Conservation (phyloP, 2,113 vertebrate species). For the Cairina moschata region DNA sequence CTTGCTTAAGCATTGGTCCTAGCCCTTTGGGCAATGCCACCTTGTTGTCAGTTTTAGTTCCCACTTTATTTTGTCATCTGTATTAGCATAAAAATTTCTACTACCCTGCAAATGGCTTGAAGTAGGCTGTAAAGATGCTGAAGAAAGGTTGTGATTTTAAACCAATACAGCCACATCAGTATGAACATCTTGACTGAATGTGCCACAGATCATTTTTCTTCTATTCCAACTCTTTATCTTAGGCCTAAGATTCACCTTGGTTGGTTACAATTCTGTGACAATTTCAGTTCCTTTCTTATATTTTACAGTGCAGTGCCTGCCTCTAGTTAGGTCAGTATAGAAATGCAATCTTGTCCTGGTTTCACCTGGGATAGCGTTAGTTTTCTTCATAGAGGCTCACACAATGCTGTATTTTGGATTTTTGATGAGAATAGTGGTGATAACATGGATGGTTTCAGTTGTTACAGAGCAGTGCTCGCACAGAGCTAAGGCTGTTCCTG, state of each 20-base stretch:
- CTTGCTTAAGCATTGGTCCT: neutral
- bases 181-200: neutral
- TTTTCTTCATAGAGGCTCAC: too few relatives aligned
- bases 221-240: neutral
- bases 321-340: neutral
- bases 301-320: neutral
- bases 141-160: neutral
- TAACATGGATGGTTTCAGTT: too few relatives aligned
- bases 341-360: neutral
- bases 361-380: too few relatives aligned
- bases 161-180: neutral
- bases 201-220: neutral
- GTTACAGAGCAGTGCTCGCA: too few relatives aligned
- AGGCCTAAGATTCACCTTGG: neutral
- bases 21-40: neutral
- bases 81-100: neutral
- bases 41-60: neutral
- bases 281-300: neutral
- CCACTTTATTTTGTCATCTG: neutral
- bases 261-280: neutral
- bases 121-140: neutral
- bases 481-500: too few relatives aligned
- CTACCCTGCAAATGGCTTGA: neutral
- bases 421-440: too few relatives aligned
- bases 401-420: too few relatives aligned